Percentiles rank a stretch among this genome's conserved stretches.
phyloP scores from a whole-genome alignment of 2,888 invertebrate genomes.

The Chesias legatella region DNA sequence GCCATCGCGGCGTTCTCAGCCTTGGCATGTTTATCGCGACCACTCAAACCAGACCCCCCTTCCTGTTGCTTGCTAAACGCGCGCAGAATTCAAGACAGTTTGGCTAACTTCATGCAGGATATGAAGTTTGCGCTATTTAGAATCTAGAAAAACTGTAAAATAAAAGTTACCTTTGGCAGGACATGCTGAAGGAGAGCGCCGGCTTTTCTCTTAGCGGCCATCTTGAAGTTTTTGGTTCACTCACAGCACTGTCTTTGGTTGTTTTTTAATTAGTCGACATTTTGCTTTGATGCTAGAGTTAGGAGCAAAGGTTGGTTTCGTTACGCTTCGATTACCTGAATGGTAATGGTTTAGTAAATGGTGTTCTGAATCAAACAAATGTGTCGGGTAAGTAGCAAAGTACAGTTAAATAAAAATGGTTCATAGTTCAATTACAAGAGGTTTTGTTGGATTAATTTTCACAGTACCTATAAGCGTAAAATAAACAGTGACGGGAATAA shows the following conservation, averaged over 20 bases:
- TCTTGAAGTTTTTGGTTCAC: constrained; percentile 62
- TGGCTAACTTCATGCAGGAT: constrained; percentile 22
- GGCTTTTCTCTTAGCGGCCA: constrained; percentile 82
- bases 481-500: constrained; percentile 19
- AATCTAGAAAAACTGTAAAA: constrained; percentile 38
- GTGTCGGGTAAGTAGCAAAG: too few species aligned
- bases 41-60: constrained; percentile 28
- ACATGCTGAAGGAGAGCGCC: constrained; percentile 82
- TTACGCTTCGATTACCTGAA: constrained; percentile 24
- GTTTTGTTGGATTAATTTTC: constrained; percentile 7
- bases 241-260: constrained; percentile 70
- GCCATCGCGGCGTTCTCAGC: constrained; percentile 53
- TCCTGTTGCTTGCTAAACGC: constrained; percentile 9
- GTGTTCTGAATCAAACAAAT: too few species aligned
- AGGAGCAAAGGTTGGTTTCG: constrained; percentile 23
- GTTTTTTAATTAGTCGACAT: constrained; percentile 60
- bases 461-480: constrained; percentile 8
- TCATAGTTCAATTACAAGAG: too few species aligned
- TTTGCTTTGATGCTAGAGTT: constrained; percentile 28
- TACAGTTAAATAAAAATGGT: too few species aligned
- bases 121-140: constrained; percentile 39
- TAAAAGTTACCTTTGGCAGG: constrained; percentile 74
- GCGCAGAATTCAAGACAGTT: constrained; percentile 6
- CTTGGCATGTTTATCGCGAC: constrained; percentile 51
- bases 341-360: too few species aligned